Percentiles rank a stretch among this genome's conserved stretches.
Evolutionary conservation across 2,113 vertebrate species (phyloP).

Genomic region (Xenopus borealis): DNA sequence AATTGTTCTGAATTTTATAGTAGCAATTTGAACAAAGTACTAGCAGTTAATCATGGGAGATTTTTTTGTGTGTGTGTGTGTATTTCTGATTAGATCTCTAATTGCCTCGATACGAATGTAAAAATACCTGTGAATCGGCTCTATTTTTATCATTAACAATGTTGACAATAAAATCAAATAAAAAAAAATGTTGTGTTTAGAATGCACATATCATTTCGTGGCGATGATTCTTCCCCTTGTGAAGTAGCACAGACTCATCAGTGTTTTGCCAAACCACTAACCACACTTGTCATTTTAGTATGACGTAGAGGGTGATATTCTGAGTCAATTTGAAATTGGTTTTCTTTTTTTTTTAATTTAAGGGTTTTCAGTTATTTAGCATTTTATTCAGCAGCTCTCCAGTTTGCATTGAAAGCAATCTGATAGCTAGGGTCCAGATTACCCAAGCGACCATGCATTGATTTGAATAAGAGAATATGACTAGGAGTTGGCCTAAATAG

Average conservation of each 20-base stretch:
- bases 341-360: no score
- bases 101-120: constrained; percentile 88
- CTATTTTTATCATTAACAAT: constrained; percentile 82
- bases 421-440: no score
- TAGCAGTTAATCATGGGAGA: constrained; percentile 96
- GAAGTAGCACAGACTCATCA: constrained; percentile 73
- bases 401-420: no score
- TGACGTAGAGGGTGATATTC: no score
- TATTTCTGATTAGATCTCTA: constrained; percentile 95
- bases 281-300: no score
- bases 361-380: no score
- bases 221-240: constrained; percentile 62
- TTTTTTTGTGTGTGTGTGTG: constrained; percentile 66
- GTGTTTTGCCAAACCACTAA: constrained; percentile 84
- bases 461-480: no score
- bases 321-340: no score
- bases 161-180: constrained; percentile 86
- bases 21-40: constrained; percentile 97
- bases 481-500: no score
- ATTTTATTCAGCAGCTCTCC: no score
- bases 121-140: constrained; percentile 83
- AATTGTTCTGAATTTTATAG: constrained; percentile 99
- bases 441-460: no score
- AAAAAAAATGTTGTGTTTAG: constrained; percentile 74
- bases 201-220: constrained; percentile 68